Conservation (phyloP, 2,888 invertebrate species). For the Andrena fulva region DNA sequence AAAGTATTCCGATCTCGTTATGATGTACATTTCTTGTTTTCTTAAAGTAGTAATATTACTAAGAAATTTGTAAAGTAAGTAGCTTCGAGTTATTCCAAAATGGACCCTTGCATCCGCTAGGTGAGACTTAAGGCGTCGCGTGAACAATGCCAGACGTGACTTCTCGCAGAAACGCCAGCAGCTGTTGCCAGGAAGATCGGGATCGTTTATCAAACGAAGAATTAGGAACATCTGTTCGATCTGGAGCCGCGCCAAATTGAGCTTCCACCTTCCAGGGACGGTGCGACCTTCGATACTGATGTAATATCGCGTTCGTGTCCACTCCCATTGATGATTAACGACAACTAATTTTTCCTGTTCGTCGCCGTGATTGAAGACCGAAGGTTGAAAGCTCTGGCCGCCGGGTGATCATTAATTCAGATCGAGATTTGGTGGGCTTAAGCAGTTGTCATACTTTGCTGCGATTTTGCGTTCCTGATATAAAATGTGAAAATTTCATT, state of each 20-base stretch:
- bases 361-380: conserved; percentile 32
- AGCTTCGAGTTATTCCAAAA: no score
- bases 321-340: conserved; percentile 61
- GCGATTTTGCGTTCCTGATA: neutral
- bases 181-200: conserved; percentile 34
- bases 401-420: conserved; percentile 31
- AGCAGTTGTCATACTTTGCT: neutral
- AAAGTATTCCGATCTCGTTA: no score
- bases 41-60: no score
- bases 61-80: no score
- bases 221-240: conserved; percentile 72
- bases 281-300: conserved; percentile 59
- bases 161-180: conserved; percentile 8
- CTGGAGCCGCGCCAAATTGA: conserved; percentile 71
- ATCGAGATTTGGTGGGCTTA: neutral
- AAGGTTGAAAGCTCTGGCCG: conserved; percentile 2
- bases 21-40: no score
- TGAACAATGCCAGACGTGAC: conserved; percentile 10
- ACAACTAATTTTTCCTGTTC: conserved; percentile 41
- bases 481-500: neutral
- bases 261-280: conserved; percentile 47
- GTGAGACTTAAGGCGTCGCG: neutral
- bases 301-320: conserved; percentile 59
- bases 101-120: neutral
- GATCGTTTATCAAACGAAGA: conserved; percentile 73